Base-by-base conservation (phyloP, 2,888 invertebrate genomes). In the Cistogaster globosa region DNA sequence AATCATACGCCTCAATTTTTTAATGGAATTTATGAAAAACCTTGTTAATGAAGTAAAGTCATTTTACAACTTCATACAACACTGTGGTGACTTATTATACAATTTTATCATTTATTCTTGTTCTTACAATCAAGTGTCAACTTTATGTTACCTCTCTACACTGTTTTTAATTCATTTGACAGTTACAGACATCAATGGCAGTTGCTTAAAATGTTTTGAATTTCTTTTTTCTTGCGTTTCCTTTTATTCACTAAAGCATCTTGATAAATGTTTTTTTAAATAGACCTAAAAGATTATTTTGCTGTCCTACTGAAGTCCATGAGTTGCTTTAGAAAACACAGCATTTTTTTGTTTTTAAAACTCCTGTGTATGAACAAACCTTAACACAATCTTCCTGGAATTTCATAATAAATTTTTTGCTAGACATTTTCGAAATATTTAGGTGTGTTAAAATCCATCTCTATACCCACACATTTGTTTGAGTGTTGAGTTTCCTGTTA, bases 181-280 rank as follows among this genome's bases (percentile, higher is more conserved):
- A 80, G 57, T 32, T 67, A 42, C 72, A 58, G 67, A 67, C 71
- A 72, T 67, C 65, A 80, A 58, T 67, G 38, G 58, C 51, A 80
- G 51, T 72, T 80, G 74, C 60, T 74, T 74, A 22, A 80, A 74
- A 68, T 80, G 7, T 67, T 74, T 74, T 74, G 67, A 74, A 80
- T 80, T 80, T 80, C 74, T 67, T 74, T 74, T 67, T 45, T 53
- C 74, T 80, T 42, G 0, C 42, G 9, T 16, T 26, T 8, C 32
- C 32, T 32, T 32, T 32, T 32, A 32, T 32, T 7, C 32, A 36
- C 12, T 42, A 51, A 32, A 80, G 11, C 74, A 67, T 80, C 74
- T 76, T 85, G 85, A 85, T 82, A 65, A 85, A 85, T 85, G 74
- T 78, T 36, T 71, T 85, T 79, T 85, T 85, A 85, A 85, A 85